Base-by-base conservation (phyloP, 2,888 invertebrate species). In the Peribatodes rhomboidaria region DNA sequence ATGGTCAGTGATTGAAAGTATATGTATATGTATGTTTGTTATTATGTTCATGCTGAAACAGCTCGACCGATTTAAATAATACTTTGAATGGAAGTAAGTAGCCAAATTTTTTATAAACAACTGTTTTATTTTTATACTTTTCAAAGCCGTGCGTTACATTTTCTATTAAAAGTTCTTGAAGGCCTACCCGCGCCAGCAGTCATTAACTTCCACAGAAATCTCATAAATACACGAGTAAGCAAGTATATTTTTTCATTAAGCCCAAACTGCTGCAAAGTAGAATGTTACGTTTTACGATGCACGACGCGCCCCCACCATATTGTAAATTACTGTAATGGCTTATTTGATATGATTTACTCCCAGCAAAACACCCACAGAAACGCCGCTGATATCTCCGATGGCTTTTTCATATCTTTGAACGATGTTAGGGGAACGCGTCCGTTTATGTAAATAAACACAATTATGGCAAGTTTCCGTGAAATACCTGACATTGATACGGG, bases 241-340 rank as follows among this genome's bases (percentile, higher is more conserved):
- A 27, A 27, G 6, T 67, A 73, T 70, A 76, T 68, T 69, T 74
- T 74, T 73, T 73, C 73, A 74, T 74, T 76, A 72, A 68, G 61
- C 63, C 66, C 64, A 59, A 69, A 68, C 67, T 68, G 68, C 60
- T 57, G 60, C 55, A 60, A 56, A 69, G 71, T 68, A 68, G 63
- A 68, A 69, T 74, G 72, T 72, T 67, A 73, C 76, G 75, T 79
- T 83, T 80, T 70, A 78, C 76, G 78, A 77, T 75, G 77, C 80
- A 77, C 77, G 78, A 71, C 75, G 69, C 71, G 70, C 61, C 54
- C 67, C 22, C 56, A 65, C 65, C 68, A 64, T 73, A 71, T 69
- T 80, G 80, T 83, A 83, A 83, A 85, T 85, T 82, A 84, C 78
- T 67, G 77, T 83, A 83, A 84, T 83, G 80, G 84, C 76, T 79